Evolutionary conservation across 2,888 invertebrate genomes (phyloP), one percentile per base, ranked within the genome.

Genomic region (Rotaria sp.): DNA sequence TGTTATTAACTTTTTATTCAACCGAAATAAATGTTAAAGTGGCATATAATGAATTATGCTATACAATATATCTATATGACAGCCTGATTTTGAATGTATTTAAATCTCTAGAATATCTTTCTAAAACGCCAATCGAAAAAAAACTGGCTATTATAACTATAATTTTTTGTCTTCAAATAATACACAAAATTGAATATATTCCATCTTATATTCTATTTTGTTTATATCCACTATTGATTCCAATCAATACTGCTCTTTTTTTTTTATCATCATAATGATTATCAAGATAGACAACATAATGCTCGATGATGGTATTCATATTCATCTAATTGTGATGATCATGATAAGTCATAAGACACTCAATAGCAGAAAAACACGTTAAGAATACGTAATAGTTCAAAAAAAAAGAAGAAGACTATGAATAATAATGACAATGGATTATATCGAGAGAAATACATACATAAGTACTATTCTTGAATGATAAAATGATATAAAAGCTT

Each of bases 341-440:
- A 18, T 15, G 35, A 67, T 38, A 67, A 21, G 21, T 21, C 18
- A 7, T 67, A 18, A 18, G 35, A 67, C n/a, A 21, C 67, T 21
- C 35, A 67, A 67, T 67, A 67, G 67, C 67, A 67, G 67, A 67
- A 30, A 67, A 35, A 67, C 21, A 67, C 18, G 67, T 15, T 67
- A 67, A 67, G 67, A 35, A 67, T 67, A 67, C 67, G 67, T 67
- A 67, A 67, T 67, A 67, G 35, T 38, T 38, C 67, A 67, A 67
- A 15, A 59, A 2, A 18, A 15, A 7, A 67, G 30, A 18, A n/a
- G 30, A 59, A 2, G 35, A 67, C 30, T 67, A 30, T 38, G 7
- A 35, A 67, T 67, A 35, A 35, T 67, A 15, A 35, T 35, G 67
- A 67, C 67, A 67, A 67, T 67, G 67, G 38, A 67, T 67, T 67